These are phyloP conservation scores for Heterodera carotae DNA, from an alignment of 1,140 invertebrate genomes.

Conservation along the genomic window DNA sequence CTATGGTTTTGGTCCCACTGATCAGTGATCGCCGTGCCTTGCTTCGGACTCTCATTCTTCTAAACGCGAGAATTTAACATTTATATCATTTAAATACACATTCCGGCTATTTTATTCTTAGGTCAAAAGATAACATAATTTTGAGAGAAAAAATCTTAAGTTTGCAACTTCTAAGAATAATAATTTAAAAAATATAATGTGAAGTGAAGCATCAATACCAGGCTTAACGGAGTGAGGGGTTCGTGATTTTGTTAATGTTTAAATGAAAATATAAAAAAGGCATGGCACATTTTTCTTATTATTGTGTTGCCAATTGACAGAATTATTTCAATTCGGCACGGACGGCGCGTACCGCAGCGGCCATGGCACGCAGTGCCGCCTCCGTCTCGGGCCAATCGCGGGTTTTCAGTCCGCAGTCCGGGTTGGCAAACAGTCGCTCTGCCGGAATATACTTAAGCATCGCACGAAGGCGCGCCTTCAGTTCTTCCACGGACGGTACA, in stretches of 20 bases:
- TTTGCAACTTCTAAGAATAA: too few relatives aligned
- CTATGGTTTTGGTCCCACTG: too few relatives aligned
- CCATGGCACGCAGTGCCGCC: conserved; percentile 28
- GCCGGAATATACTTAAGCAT: conserved; percentile 38
- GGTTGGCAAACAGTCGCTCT: conserved; percentile 34
- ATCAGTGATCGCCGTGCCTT: too few relatives aligned
- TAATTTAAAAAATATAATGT: too few relatives aligned
- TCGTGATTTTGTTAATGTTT: not conserved
- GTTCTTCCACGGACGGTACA: conserved; percentile 24
- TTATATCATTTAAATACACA: too few relatives aligned
- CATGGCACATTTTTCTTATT: not conserved
- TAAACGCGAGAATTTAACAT: too few relatives aligned
- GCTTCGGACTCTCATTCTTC: too few relatives aligned
- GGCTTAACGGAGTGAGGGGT: not conserved
- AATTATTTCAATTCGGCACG: not conserved
- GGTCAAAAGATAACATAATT: too few relatives aligned
- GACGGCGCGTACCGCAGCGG: conserved; percentile 7
- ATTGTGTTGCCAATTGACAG: not conserved
- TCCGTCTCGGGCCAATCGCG: conserved; percentile 35
- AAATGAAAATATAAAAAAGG: not conserved
- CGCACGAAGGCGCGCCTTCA: conserved; percentile 23
- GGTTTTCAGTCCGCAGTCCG: conserved; percentile 42
- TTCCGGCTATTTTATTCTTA: too few relatives aligned
- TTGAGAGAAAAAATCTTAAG: too few relatives aligned
- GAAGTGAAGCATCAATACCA: conserved; percentile 9